Percentiles rank a stretch among this genome's conserved stretches.
phyloP scores from a whole-genome alignment of 2,113 vertebrate species.

The Microcebus griseorufus region DNA sequence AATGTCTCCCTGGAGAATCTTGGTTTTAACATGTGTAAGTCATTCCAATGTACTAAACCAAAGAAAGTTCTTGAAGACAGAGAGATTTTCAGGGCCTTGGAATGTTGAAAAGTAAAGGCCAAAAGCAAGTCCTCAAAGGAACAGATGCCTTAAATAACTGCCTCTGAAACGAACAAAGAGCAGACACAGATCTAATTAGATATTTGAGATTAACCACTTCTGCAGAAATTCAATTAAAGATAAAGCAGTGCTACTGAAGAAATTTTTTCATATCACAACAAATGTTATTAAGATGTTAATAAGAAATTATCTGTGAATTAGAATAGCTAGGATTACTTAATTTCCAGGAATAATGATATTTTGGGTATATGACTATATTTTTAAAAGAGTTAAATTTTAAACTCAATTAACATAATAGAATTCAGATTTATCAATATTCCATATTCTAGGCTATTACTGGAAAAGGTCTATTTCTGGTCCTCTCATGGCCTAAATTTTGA shows the following conservation, averaged over 20 bases:
- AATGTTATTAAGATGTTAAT: conserved; percentile 83
- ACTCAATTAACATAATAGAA: conserved; percentile 68
- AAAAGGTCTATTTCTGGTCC: background rate
- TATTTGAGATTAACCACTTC: conserved; percentile 65
- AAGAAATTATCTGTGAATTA: conserved; percentile 75
- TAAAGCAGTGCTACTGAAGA: conserved; percentile 75
- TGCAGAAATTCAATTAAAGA: conserved; percentile 78
- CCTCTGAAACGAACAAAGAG: conserved; percentile 68
- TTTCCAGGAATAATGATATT: conserved; percentile 75
- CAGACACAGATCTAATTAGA: conserved; percentile 64
- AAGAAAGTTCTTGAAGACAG: background rate
- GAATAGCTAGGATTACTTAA: conserved; percentile 75
- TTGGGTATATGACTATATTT: conserved; percentile 70
- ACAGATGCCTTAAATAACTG: conserved; percentile 44
- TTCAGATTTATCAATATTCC: conserved; percentile 8
- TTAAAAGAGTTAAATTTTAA: conserved; percentile 80
- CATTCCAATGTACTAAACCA: background rate
- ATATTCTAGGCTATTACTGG: background rate
- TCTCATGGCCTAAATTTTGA: background rate
- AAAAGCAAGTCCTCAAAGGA: background rate
- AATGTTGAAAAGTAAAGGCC: conserved; percentile 8
- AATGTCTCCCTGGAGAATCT: background rate
- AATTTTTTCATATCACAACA: conserved; percentile 75
- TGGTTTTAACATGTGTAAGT: background rate
- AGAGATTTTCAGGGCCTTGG: background rate